Conservation (phyloP, 1,140 invertebrate species). For the Drosophila bocqueti region DNA sequence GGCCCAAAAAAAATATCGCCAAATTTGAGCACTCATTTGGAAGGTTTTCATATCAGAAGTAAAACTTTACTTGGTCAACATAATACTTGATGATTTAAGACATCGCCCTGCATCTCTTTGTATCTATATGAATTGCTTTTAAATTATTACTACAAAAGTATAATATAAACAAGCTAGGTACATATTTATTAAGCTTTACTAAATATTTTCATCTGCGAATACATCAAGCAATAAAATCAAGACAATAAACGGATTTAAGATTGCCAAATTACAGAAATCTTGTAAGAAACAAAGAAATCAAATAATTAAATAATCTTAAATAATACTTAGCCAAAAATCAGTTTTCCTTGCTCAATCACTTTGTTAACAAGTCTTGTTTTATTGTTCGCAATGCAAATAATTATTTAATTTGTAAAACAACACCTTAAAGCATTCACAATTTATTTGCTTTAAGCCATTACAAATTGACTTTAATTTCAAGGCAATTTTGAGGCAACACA, state of each 20-base stretch:
- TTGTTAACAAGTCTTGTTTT: not conserved
- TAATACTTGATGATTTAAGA: not conserved
- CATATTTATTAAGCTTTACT: not conserved
- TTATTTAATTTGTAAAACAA: not conserved
- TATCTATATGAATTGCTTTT: not conserved
- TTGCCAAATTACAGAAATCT: not conserved
- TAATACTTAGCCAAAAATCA: not conserved
- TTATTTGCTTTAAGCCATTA: not conserved
- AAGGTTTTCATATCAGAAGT: slow-evolving; percentile 6
- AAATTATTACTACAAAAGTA: not conserved
- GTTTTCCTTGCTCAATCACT: not conserved
- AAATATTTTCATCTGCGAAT: not conserved
- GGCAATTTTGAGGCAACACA: not conserved
- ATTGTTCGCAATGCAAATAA: not conserved
- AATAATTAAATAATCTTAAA: not conserved
- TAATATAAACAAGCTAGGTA: not conserved
- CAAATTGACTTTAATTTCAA: not conserved
- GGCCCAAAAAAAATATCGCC: slow-evolving; percentile 27
- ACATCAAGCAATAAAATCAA: not conserved
- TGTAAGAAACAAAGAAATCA: not conserved
- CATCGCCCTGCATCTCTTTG: not conserved
- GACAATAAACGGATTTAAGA: not conserved
- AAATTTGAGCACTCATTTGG: slow-evolving; percentile 5
- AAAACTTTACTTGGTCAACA: not conserved
- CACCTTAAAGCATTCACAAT: not conserved